Evolutionary conservation across 2,888 invertebrate species (phyloP).

Genomic region (Flabesymbios commensalis): DNA sequence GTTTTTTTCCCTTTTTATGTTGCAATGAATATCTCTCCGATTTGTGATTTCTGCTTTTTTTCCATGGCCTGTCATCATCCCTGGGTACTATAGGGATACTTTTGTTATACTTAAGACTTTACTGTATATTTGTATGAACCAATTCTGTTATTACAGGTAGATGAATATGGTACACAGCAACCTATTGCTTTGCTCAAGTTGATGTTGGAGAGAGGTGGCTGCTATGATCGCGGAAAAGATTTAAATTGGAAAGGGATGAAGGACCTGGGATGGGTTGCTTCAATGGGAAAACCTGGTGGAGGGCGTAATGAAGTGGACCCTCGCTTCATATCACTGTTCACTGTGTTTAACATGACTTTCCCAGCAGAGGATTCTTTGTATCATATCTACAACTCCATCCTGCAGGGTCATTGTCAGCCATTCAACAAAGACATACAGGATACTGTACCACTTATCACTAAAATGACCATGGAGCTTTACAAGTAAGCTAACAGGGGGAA

Average conservation of each 20-base stretch:
- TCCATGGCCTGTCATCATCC: too few species aligned
- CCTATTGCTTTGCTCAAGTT: conserved; percentile 90
- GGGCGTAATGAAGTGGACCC: conserved; percentile 85
- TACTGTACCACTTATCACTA: conserved; percentile 72
- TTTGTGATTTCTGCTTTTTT: too few species aligned
- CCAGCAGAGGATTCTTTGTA: conserved; percentile 78
- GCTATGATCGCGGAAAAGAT: conserved; percentile 87
- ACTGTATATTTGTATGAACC: too few species aligned
- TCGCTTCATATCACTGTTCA: conserved; percentile 84
- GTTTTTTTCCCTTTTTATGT: too few species aligned
- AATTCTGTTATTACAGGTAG: conserved; percentile 65
- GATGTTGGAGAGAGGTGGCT: conserved; percentile 84
- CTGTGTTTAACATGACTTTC: conserved; percentile 82
- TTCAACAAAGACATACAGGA: conserved; percentile 73
- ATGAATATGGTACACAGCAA: conserved; percentile 89
- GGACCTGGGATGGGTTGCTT: conserved; percentile 70
- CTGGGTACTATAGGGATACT: too few species aligned
- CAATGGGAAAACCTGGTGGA: conserved; percentile 73
- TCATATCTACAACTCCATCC: conserved; percentile 82
- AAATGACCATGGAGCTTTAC: conserved; percentile 81
- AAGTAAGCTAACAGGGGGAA: conserved; percentile 65
- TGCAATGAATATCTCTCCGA: too few species aligned
- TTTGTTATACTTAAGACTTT: too few species aligned
- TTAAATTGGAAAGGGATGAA: conserved; percentile 84
- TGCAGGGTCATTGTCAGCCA: conserved; percentile 74